Base-by-base conservation (phyloP, 2,888 invertebrate species). In the Caenorhabditis virilis region DNA sequence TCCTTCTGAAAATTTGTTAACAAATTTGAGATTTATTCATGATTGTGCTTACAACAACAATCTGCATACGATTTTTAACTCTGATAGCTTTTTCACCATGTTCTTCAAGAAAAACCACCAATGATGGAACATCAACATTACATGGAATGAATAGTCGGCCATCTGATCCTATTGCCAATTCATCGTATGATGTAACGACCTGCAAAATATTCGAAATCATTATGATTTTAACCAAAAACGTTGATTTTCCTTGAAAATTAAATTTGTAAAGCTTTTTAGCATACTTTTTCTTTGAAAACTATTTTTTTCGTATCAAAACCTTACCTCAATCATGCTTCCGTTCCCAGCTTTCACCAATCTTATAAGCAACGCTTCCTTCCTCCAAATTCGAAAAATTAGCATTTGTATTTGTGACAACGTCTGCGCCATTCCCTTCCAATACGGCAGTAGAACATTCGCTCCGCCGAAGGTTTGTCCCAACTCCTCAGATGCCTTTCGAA, bases 91-190 rank as follows among this genome's bases (percentile, higher is more conserved):
- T 58, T 23, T 48, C 39, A 2, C 67, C 68, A 41, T 71, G 67
- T 20, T 67, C 74, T 11, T 67, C 64, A 11, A 81, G 57, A 59
- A 82, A 81, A 1, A 59, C 48, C 2, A 74, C 62, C 2, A 81
- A 66, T 9, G 75, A 57, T 9, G 58, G 46, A 23, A 74, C 68
- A 46, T 82, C 78, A 2, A 82, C 82, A 46, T 79, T 82, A 56
- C 79, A 82, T 2, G 82, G 82, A 20, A 82, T 66, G 13, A 64
- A 69, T n/a, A 82, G 61, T n/a, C 76, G 57, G 9, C 82, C 82
- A 39, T 80, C 76, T 4, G 59, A 25, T 7, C 73, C 69, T n/a
- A 82, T 62, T 1, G 73, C 61, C 30, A 82, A 53, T 54, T 79
- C 80, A 23, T 76, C 73, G 50, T 82, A 82, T 3, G 75, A 71